Base-by-base conservation (phyloP, 2,113 vertebrate species). In the Myanophis thanlyinensis region DNA sequence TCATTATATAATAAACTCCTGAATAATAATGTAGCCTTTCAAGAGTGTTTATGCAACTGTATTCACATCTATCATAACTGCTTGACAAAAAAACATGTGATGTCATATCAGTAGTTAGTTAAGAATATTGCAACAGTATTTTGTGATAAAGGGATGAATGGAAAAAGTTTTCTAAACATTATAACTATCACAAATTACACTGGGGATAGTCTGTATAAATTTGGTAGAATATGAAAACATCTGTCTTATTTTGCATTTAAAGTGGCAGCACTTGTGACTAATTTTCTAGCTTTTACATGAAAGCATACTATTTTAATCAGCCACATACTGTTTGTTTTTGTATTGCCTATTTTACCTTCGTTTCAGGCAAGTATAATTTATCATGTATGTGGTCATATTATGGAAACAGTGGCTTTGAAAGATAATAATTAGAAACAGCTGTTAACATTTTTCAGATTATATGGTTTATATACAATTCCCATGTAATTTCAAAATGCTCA, bases 401-500 rank as follows among this genome's bases (percentile, higher is more conserved):
- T 40, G 46, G 73, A 62, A 96, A 94, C 90, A 49, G n/a, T 92
- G 93, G 27, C 95, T 89, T 84, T 27, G 10, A 95, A 97, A 96
- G 89, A 95, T 95, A 96, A 93, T 97, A 97, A 97, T 97, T 96
- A 95, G 93, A 94, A 49, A 30, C 95, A 97, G 97, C 96, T 97
- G 97, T 94, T 97, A 97, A 96, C 93, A 96, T 96, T 97, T 97
- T 90, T 89, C 89, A 97, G 97, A 96, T 97, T 97, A 93, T 92
- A 97, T 92, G 47, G 46, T 89, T 94, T 92, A 90, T 90, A 93
- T 96, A 92, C 62, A 13, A 4, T 67, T 13, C n/a, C 95, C 96
- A 1, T 88, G 91, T 94, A 91, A 91, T 95, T 96, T 95, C 96
- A 94, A 92, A 97, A 94, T 20, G 90, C 80, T 62, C 53, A 94